Percentiles rank a stretch among this genome's conserved stretches.
Conservation (phyloP, 2,797 vertebrate species). For the Aselliscus stoliczkanus region DNA sequence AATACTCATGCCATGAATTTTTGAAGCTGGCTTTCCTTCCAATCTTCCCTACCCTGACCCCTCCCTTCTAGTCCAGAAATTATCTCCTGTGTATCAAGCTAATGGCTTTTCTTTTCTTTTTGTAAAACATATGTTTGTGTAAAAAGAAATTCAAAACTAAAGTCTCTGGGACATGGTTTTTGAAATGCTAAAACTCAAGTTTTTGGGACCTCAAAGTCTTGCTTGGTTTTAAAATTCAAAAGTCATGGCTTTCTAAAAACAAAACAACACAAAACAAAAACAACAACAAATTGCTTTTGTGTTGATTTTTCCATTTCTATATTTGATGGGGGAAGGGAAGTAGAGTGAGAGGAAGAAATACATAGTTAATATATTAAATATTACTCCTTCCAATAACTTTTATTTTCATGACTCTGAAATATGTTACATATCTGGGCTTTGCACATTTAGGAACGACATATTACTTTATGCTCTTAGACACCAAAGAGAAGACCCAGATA, state of each 20-base stretch:
- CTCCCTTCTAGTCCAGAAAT: not conserved
- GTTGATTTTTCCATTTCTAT: not conserved
- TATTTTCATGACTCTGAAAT: conserved; percentile 20
- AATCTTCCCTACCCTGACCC: not conserved
- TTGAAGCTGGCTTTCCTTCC: not conserved
- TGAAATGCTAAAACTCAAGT: not conserved
- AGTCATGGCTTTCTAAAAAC: not conserved
- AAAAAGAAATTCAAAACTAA: not conserved
- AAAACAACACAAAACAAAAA: not conserved
- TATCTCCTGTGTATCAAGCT: not conserved
- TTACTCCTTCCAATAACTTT: not conserved
- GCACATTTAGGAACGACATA: not conserved
- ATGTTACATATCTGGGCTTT: not conserved
- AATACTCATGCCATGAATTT: not conserved
- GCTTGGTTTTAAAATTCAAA: conserved; percentile 17
- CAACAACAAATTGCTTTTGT: not conserved
- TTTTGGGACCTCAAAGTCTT: not conserved
- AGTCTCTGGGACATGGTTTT: not conserved
- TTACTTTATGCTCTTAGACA: not conserved
- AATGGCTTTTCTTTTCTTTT: not conserved
- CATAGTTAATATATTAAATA: not conserved
- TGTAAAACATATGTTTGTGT: not conserved
- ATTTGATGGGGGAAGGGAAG: not conserved
- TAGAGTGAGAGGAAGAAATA: not conserved
- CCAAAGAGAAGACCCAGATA: not conserved